Base-by-base conservation (phyloP, 2,888 invertebrate genomes). In the Protophormia terraenovae region DNA sequence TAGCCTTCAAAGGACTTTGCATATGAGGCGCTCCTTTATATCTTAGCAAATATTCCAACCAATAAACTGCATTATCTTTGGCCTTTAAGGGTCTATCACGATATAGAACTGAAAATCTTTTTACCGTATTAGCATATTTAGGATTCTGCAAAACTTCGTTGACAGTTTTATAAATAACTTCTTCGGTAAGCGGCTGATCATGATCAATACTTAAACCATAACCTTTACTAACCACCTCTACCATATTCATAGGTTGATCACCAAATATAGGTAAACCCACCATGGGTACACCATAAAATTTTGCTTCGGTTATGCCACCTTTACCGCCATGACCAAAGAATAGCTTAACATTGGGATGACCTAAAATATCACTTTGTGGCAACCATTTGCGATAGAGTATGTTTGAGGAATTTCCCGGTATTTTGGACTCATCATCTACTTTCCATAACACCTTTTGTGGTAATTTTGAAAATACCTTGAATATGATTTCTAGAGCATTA, bases 181-280 rank as follows among this genome's bases (percentile, higher is more conserved):
- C 83, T n/a, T 86, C 86, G 2, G 75, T 88, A 14, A 89, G 22
- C 3, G 79, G 71, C 19, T 76, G 24, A 5, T 76, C 41, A n/a
- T 84, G 58, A 27, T 87, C 66, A 4, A 89, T 69, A 6, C 47
- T 41, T 3, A 88, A 24, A 6, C 88, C 89, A 66, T 86, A 89
- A 3, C 96, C 96, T 82, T 95, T 95, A 1, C 93, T 88, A 91
- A 95, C 95, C 0, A 96, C 95, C 92, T 95, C 96, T 0, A 95
- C 95, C 0, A 96, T 95, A 83, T 89, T 89, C 32, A 60, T 76
- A 5, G 71, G 64, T 45, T 89, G 89, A 83, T 89, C 89, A 32
- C 77, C 89, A 38, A 87, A 88, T 55, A 89, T 62, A 38, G 89
- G 89, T 14, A 89, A 72, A 8, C 87, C 89, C 16, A 89, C 76